Base-by-base conservation (phyloP, 37 sponge, comb jelly and placozoan species). In the Axinella damicornis region DNA sequence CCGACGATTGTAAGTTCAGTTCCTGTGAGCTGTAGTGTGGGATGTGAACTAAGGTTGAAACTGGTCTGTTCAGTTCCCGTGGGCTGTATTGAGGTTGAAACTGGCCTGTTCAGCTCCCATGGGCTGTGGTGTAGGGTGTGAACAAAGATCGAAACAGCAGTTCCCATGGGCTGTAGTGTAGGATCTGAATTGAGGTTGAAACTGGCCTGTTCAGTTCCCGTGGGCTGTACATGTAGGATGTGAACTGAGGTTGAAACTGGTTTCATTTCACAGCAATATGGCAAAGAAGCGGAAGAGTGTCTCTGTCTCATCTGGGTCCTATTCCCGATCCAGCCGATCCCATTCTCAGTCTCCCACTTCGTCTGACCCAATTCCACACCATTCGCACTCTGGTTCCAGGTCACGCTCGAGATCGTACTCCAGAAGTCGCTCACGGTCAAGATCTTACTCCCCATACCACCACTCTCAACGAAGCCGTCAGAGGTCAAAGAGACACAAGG, bases 321-420 rank as follows among this genome's bases (percentile, higher is more conserved):
- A 68, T 33, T 68, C 77, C 68, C 69, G 39, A 34, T 76, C 69
- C 77, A 77, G 65, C 21, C 39, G 62, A 35, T 89, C 84, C 19
- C 69, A 31, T 25, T 80, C 75, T 31, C 46, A 30, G 22, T 65
- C 73, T 58, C 33, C 55, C 65, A 31, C 31, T 54, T 40, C 84
- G 21, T 17, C 78, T 19, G 5, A 18, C 65, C 53, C 64, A 64
- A 73, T 64, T 24, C 28, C 36, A 36, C 17, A 35, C 11, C 63
- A 53, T 52, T 60, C 73, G 38, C 27, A 54, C n/a, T 58, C 61
- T 14, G 46, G 36, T 38, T 12, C 17, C 22, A 63, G 30, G 39
- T 22, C 24, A 39, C 40, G 19, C 21, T 27, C 52, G 62, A 58
- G 38, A 55, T 57, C 28, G 9, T 46, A 46, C 46, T 46, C 46